phyloP scores from a whole-genome alignment of 2,113 vertebrate species.

The Nicator chloris region DNA sequence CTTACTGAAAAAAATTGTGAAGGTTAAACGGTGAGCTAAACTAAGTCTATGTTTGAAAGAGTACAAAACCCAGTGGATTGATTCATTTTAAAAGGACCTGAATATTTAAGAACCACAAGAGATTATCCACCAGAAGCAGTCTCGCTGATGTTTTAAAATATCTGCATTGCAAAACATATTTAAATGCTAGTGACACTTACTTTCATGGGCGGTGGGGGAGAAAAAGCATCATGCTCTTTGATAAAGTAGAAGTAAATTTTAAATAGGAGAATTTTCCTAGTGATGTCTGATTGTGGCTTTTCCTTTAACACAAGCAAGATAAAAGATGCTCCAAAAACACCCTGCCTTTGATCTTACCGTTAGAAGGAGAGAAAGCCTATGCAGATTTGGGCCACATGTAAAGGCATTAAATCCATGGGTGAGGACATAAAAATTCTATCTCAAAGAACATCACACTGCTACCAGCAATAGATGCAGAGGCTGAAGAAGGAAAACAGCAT shows the following conservation, averaged over 20 bases:
- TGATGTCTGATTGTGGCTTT: not conserved
- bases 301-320: not conserved
- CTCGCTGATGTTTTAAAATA: not conserved
- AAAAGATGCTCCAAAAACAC: not conserved
- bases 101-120: not conserved
- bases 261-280: not conserved
- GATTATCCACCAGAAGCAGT: not conserved
- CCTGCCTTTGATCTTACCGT: not conserved
- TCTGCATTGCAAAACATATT: not conserved
- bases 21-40: not conserved
- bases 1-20: not conserved
- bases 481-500: not conserved
- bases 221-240: not conserved
- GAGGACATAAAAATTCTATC: not conserved
- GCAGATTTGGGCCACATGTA: not conserved
- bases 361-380: not conserved
- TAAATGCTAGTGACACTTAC: not conserved
- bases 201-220: not conserved
- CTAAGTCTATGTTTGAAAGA: not conserved
- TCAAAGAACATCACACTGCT: not conserved
- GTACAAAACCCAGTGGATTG: not conserved
- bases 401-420: not conserved
- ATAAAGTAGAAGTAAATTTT: not conserved
- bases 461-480: not conserved
- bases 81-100: not conserved